phyloP scores from a whole-genome alignment of 2,888 invertebrate genomes.

The Drosophila birchii region DNA sequence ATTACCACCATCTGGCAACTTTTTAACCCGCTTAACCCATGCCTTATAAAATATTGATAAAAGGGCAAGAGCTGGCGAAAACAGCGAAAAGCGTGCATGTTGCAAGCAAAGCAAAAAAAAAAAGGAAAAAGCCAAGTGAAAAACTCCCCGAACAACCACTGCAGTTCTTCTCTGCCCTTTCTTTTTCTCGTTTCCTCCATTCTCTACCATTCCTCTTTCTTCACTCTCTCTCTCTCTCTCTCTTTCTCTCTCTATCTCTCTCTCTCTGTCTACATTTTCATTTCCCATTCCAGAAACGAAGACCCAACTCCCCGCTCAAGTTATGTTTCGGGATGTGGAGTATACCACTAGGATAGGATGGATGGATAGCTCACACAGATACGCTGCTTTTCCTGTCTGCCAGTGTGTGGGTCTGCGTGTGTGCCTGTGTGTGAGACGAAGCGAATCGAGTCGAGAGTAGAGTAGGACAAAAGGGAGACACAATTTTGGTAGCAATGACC shows the following conservation, averaged over 20 bases:
- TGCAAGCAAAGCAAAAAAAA: constrained; percentile 11
- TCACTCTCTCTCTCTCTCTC: constrained; percentile 3
- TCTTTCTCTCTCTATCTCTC: constrained; percentile 7
- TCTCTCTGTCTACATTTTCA: constrained; percentile 44
- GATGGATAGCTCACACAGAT: constrained; percentile 43
- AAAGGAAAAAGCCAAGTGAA: constrained; percentile 18
- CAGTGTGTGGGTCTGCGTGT: constrained; percentile 17
- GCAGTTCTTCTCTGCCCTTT: constrained; percentile 16
- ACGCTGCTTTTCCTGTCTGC: constrained; percentile 34
- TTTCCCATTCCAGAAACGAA: constrained; percentile 34
- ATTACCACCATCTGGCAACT: constrained; percentile 9
- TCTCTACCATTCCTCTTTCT: constrained; percentile 2
- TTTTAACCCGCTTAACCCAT: constrained; percentile 9
- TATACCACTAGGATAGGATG: constrained; percentile 61
- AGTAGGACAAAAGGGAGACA: constrained; percentile 84
- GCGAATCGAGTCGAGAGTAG: constrained; percentile 71
- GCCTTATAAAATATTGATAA: constrained; percentile 21
- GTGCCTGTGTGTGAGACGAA: constrained; percentile 45
- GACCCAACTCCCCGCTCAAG: constrained; percentile 30
- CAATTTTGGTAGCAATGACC: constrained; percentile 85
- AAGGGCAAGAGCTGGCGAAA: constrained; percentile 22
- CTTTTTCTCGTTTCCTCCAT: background rate
- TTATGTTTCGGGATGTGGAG: constrained; percentile 66
- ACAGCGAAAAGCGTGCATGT: constrained; percentile 20
- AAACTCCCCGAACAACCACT: constrained; percentile 35